These are phyloP conservation scores for Pycnonotus jocosus DNA, from an alignment of 2,113 vertebrate genomes.

Conservation along the genomic window DNA sequence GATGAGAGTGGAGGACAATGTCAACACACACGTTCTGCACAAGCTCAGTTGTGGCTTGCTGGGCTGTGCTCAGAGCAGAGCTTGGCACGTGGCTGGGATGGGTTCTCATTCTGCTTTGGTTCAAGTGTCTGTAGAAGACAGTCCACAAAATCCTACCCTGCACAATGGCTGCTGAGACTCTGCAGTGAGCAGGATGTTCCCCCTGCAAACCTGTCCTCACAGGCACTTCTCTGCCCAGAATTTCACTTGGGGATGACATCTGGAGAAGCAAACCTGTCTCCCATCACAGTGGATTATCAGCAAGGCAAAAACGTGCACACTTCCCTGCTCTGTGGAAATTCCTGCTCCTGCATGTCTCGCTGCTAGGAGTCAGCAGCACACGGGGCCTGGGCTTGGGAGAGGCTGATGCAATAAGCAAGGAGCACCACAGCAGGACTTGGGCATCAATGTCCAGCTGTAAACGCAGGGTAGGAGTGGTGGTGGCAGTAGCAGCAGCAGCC, in stretches of 20 bases:
- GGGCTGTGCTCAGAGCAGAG: neutral
- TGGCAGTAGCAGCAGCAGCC: neutral
- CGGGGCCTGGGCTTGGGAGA: rapidly evolving
- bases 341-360: neutral
- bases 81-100: neutral
- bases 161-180: neutral
- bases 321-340: neutral
- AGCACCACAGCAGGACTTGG: neutral
- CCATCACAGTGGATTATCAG: neutral
- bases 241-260: neutral
- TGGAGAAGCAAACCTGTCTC: neutral
- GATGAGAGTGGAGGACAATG: neutral
- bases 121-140: neutral
- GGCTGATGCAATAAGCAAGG: neutral
- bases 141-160: neutral
- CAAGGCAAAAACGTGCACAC: neutral
- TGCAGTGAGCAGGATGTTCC: neutral
- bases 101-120: neutral
- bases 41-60: neutral
- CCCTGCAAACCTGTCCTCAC: neutral
- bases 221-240: neutral
- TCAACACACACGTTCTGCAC: neutral
- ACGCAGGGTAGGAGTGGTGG: neutral
- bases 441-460: neutral
- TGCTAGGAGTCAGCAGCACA: neutral